Evolutionary conservation across 2,113 vertebrate genomes (phyloP).

Genomic region (Vulpes lagopus): DNA sequence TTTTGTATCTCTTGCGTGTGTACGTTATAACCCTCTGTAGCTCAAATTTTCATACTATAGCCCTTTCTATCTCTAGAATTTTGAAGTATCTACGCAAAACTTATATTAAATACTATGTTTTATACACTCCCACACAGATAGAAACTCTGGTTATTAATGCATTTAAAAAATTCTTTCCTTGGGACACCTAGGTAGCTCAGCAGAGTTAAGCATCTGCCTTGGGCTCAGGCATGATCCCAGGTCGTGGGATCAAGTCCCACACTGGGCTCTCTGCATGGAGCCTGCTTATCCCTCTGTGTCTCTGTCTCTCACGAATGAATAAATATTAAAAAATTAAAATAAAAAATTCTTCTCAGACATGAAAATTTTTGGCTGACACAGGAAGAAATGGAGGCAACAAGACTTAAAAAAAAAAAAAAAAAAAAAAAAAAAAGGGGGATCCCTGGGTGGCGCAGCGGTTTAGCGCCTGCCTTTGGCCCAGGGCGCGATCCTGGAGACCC

Average conservation of each 20-base stretch:
- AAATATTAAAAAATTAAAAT: no score
- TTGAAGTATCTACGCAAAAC: constrained; percentile 48
- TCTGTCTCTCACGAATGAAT: no score
- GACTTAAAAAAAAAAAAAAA: neutral
- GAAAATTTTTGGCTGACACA: constrained; percentile 42
- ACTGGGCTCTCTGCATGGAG: no score
- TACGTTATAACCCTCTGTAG: neutral
- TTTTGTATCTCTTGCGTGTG: neutral
- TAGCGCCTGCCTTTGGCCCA: no score
- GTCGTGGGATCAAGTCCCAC: no score
- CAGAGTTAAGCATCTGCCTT: no score
- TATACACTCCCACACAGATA: neutral
- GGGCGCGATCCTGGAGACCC: no score
- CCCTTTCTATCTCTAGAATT: neutral
- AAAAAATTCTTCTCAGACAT: constrained; percentile 42
- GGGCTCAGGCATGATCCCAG: no score
- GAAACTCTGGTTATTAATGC: constrained; percentile 13
- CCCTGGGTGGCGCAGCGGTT: no score
- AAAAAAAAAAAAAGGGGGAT: neutral
- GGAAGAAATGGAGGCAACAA: neutral
- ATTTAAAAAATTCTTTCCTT: neutral
- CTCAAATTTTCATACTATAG: constrained; percentile 5
- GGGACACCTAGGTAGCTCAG: no score
- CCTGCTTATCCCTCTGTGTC: no score
- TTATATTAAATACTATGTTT: neutral